Evolutionary conservation across 2,888 invertebrate genomes (phyloP).

Genomic region (Leucophora obtusa): DNA sequence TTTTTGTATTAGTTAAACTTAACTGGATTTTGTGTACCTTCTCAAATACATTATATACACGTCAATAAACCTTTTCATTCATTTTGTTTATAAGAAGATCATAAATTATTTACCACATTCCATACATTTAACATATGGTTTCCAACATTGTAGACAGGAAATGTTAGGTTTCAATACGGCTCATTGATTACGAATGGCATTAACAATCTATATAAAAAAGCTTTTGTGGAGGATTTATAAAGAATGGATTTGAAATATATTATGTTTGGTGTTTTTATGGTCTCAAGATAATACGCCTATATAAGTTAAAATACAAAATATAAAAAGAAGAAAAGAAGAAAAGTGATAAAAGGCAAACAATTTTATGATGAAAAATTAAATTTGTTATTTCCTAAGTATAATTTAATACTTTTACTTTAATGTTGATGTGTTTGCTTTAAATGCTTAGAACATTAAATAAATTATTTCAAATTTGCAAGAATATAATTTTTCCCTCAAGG

Average conservation of each 20-base stretch:
- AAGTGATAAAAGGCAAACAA: background rate
- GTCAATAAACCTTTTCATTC: background rate
- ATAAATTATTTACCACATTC: background rate
- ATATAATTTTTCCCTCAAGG: too few relatives aligned
- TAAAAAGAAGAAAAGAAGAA: background rate
- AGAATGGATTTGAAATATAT: background rate
- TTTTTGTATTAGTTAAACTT: too few relatives aligned
- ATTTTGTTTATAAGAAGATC: background rate
- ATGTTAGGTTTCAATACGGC: background rate
- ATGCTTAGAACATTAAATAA: too few relatives aligned
- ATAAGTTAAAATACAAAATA: background rate
- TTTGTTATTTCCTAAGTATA: too few relatives aligned
- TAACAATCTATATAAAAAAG: background rate
- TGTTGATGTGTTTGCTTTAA: too few relatives aligned
- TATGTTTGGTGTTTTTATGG: slow-evolving; percentile 1
- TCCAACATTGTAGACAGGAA: background rate
- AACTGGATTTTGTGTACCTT: background rate
- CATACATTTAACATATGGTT: background rate
- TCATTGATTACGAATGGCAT: background rate
- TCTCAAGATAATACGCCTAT: background rate
- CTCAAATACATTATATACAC: background rate
- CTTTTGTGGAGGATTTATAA: background rate
- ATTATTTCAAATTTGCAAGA: too few relatives aligned
- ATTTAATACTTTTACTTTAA: too few relatives aligned
- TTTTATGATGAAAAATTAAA: background rate